Conservation (phyloP, 2,888 invertebrate genomes). For the Standfussiana lucernea region DNA sequence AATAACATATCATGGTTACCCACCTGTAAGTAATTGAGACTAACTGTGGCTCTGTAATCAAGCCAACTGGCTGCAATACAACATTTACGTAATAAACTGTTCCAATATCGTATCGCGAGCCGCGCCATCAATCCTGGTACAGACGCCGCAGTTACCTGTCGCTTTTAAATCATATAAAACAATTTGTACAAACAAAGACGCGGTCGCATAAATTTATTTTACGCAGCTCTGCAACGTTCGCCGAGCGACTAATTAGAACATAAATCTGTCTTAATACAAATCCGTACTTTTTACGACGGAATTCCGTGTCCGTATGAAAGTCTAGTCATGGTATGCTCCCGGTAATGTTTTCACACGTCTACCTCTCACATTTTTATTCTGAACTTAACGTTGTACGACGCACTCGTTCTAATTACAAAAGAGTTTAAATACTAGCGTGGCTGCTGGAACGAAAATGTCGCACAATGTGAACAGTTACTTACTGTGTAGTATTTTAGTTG, state of each 20-base stretch:
- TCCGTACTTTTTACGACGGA: constrained; percentile 81
- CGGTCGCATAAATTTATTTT: constrained; percentile 86
- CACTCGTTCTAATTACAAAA: constrained; percentile 62
- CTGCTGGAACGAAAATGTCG: constrained; percentile 32
- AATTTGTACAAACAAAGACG: constrained; percentile 82
- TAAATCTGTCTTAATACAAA: constrained; percentile 87
- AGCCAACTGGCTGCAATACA: constrained; percentile 3
- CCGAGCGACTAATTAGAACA: constrained; percentile 86
- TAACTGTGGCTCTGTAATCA: constrained; percentile 18
- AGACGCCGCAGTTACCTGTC: constrained; percentile 74
- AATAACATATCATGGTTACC: too few species aligned
- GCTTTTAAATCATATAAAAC: constrained; percentile 82
- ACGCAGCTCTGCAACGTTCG: constrained; percentile 80
- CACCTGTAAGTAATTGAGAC: background rate
- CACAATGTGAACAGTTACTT: constrained; percentile 12
- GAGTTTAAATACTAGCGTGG: constrained; percentile 49
- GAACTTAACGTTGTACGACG: constrained; percentile 47
- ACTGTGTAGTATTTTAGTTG: background rate
- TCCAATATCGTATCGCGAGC: constrained; percentile 51
- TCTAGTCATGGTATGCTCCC: constrained; percentile 52
- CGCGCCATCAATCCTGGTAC: constrained; percentile 61
- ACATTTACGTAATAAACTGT: constrained; percentile 53
- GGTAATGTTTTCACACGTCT: constrained; percentile 59
- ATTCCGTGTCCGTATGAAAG: constrained; percentile 71
- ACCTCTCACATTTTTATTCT: constrained; percentile 53